Evolutionary conservation across 2,888 invertebrate genomes (phyloP).

Genomic region (Willowsia nigromaculata): DNA sequence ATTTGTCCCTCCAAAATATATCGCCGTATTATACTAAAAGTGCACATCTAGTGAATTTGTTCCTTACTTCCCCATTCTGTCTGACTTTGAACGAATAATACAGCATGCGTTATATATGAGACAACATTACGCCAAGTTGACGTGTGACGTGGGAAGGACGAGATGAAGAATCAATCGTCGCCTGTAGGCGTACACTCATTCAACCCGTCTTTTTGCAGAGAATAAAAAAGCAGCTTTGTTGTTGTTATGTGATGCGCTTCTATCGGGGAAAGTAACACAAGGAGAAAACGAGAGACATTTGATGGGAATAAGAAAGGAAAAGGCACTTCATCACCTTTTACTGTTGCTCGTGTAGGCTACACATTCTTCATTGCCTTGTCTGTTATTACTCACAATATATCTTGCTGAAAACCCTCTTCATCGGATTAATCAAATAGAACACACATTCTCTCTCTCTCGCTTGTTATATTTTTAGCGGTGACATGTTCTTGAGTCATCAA

Average conservation of each 20-base stretch:
- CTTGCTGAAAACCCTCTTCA: slow-evolving; percentile 1
- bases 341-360: neutral
- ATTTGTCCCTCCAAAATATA: neutral
- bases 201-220: neutral
- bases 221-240: neutral
- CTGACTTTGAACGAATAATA: neutral
- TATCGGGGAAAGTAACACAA: neutral
- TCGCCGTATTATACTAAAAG: neutral
- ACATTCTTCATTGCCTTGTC: neutral
- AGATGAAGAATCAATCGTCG: slow-evolving; percentile 31
- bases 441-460: neutral
- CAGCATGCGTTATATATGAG: neutral
- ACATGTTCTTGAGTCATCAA: slow-evolving; percentile 10
- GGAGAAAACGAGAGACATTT: slow-evolving; percentile 12
- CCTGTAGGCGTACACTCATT: neutral
- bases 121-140: neutral
- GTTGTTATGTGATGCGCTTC: slow-evolving; percentile 7
- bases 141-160: neutral
- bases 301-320: slow-evolving; percentile 18
- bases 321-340: slow-evolving; percentile 7
- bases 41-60: neutral
- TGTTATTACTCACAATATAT: slow-evolving; percentile 14
- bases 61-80: neutral
- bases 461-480: neutral
- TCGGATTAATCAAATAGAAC: slow-evolving; percentile 17